Conservation (phyloP, 2,797 vertebrate species). For the Acestrorhynchus altus region DNA sequence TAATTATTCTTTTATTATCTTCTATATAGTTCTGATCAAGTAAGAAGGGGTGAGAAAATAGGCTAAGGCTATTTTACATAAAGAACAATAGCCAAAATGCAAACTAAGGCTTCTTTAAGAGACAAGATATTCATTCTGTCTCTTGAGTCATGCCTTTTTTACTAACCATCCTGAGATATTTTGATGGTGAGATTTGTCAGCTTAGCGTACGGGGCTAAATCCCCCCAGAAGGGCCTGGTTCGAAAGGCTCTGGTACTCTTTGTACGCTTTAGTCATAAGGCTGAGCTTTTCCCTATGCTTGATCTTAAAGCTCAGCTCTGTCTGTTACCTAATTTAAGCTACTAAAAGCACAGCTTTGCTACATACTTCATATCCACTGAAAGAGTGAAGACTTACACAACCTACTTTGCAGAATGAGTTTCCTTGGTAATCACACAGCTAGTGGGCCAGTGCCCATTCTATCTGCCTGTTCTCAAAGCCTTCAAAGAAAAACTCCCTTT, state of each 20-base stretch:
- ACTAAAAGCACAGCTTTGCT: constrained; percentile 30
- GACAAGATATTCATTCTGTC: not conserved
- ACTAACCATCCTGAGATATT: constrained; percentile 21
- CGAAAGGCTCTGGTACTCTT: constrained; percentile 36
- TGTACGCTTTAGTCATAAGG: constrained; percentile 48
- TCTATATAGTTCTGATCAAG: no score
- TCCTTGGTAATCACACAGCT: not conserved
- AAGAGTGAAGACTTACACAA: constrained; percentile 16
- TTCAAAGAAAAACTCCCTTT: not conserved
- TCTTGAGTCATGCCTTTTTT: constrained; percentile 23
- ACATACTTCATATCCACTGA: constrained; percentile 9
- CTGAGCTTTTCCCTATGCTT: constrained; percentile 53
- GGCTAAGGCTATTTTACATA: not conserved
- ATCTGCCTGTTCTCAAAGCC: not conserved
- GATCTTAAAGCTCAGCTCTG: constrained; percentile 40
- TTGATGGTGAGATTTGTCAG: constrained; percentile 26
- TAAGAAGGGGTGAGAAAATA: no score
- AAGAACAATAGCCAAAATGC: not conserved
- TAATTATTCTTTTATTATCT: no score
- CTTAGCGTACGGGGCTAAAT: constrained; percentile 32
- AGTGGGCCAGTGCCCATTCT: not conserved
- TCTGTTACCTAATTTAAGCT: constrained; percentile 38
- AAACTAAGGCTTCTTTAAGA: not conserved
- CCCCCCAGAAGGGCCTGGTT: constrained; percentile 13
- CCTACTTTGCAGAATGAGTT: constrained; percentile 13